Percentiles rank a stretch among this genome's conserved stretches.
These are phyloP conservation scores for Standfussiana lucernea DNA, from an alignment of 2,888 invertebrate species.

Conservation along the genomic window DNA sequence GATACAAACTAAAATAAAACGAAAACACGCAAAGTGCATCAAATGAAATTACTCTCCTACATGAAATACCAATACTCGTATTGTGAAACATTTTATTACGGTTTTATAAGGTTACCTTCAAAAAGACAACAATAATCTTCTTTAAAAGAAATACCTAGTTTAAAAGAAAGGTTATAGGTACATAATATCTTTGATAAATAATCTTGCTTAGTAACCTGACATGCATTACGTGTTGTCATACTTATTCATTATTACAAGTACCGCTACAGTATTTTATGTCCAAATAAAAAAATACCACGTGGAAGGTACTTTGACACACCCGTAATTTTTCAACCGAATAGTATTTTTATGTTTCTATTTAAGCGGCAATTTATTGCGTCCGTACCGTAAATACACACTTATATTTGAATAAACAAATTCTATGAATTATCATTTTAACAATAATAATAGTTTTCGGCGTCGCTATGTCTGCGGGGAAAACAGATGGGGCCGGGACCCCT, in stretches of 20 bases:
- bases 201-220: constrained; percentile 32
- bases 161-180: constrained; percentile 28
- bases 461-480: constrained; percentile 83
- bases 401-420: constrained; percentile 68
- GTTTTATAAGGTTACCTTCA: constrained; percentile 41
- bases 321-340: constrained; percentile 60
- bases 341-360: constrained; percentile 59
- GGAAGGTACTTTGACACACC: constrained; percentile 60
- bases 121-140: constrained; percentile 43
- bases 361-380: constrained; percentile 59
- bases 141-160: constrained; percentile 46
- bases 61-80: constrained; percentile 28
- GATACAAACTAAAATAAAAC: constrained; percentile 26
- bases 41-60: constrained; percentile 43
- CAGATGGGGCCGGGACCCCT: constrained; percentile 82
- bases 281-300: constrained; percentile 62
- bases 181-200: constrained; percentile 49
- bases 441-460: constrained; percentile 84
- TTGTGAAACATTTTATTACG: constrained; percentile 46
- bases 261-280: constrained; percentile 64
- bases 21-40: constrained; percentile 50
- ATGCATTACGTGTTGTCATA: constrained; percentile 46
- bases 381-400: constrained; percentile 45
- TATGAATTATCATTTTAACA: constrained; percentile 70
- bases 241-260: constrained; percentile 64